These are phyloP conservation scores for Xanthorhoe designata DNA, from an alignment of 2,888 invertebrate species.

Conservation along the genomic window DNA sequence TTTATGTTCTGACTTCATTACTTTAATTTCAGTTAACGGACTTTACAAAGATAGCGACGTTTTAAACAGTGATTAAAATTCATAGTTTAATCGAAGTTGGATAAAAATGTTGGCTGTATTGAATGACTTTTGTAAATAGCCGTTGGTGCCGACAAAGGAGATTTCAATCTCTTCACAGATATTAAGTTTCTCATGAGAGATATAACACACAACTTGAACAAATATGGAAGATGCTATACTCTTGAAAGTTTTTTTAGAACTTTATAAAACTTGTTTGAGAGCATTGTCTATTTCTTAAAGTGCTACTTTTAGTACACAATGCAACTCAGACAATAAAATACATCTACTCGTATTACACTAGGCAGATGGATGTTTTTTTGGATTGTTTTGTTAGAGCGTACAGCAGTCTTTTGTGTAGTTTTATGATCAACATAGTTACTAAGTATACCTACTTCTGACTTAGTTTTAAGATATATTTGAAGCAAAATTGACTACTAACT, in stretches of 20 bases:
- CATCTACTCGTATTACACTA: not conserved
- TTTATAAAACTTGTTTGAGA: not conserved
- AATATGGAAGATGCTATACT: not conserved
- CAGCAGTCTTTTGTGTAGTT: not conserved
- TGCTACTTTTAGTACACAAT: not conserved
- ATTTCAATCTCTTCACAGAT: constrained; percentile 19
- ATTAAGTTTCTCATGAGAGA: constrained; percentile 17
- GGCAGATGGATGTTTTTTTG: not conserved
- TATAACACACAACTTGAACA: constrained; percentile 8
- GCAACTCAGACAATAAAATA: not conserved
- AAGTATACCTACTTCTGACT: too few species aligned
- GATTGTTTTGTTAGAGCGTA: not conserved
- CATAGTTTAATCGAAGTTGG: constrained; percentile 48
- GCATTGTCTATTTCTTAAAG: not conserved
- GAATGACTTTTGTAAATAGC: constrained; percentile 29
- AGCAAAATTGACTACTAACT: too few species aligned
- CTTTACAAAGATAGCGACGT: constrained; percentile 49
- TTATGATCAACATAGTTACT: not conserved
- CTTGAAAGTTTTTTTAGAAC: not conserved
- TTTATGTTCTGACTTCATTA: constrained; percentile 49
- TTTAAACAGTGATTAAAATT: constrained; percentile 48
- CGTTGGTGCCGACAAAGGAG: constrained; percentile 21
- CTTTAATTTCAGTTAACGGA: constrained; percentile 45
- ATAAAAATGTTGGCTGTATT: constrained; percentile 25
- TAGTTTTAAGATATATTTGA: too few species aligned